Conservation (phyloP, 2,113 vertebrate genomes). For the Abramis brama region DNA sequence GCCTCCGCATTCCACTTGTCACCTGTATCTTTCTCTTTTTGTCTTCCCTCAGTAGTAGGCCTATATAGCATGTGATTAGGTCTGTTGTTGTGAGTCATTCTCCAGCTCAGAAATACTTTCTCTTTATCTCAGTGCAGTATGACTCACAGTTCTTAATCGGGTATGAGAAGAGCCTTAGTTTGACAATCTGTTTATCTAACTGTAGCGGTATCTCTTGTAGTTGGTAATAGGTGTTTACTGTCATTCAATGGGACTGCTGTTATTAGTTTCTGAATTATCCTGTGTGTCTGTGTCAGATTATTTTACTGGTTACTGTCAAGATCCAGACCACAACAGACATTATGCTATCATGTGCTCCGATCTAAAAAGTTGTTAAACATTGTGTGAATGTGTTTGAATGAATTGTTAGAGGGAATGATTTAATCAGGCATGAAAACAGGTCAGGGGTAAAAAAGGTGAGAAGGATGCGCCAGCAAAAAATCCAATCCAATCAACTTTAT, state of each 20-base stretch:
- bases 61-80: neutral
- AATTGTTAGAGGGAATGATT: neutral
- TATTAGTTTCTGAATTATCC: neutral
- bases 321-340: neutral
- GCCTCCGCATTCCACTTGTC: neutral
- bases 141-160: slow-evolving; percentile 23
- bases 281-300: neutral
- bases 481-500: too few relatives aligned
- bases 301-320: neutral
- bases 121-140: slow-evolving; percentile 5
- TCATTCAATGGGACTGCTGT: neutral
- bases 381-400: neutral
- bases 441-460: too few relatives aligned
- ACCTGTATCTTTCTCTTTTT: slow-evolving; percentile 7
- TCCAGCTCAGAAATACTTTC: slow-evolving; percentile 22
- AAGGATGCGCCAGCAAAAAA: too few relatives aligned
- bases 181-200: slow-evolving; percentile 18
- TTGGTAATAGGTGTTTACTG: neutral
- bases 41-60: neutral
- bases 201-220: neutral
- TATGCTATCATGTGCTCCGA: neutral
- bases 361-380: neutral
- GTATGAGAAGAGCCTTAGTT: neutral
- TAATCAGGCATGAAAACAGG: neutral
- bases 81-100: slow-evolving; percentile 45